Evolutionary conservation across 1,140 invertebrate genomes (phyloP).

Genomic region (Lepidurus arcticus): DNA sequence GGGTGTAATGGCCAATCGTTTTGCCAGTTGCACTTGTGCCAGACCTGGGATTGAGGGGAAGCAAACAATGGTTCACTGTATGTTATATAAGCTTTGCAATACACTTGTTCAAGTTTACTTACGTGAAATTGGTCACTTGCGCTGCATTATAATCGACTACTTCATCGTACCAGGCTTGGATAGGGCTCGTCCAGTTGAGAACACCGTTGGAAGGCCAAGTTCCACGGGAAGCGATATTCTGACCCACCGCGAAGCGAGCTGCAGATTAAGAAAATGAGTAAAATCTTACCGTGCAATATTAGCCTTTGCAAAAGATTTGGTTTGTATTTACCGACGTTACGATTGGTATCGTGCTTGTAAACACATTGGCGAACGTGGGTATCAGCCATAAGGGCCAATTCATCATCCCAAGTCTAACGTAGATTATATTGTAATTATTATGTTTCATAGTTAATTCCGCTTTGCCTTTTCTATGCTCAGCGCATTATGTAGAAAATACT

Average conservation of each 20-base stretch:
- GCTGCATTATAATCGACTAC: not conserved
- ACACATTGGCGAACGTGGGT: conserved; percentile 20
- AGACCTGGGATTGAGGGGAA: not conserved
- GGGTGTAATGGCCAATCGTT: conserved; percentile 33
- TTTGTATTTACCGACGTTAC: conserved; percentile 28
- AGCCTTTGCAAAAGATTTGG: not conserved
- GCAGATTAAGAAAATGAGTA: not conserved
- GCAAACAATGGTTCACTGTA: not conserved
- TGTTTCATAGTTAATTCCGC: no score
- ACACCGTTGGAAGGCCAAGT: not conserved
- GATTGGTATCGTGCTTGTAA: conserved; percentile 30
- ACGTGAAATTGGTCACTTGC: not conserved
- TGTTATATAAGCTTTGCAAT: not conserved
- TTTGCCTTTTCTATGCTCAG: no score
- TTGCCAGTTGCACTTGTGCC: not conserved
- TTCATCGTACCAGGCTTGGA: conserved; percentile 24
- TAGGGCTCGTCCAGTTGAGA: conserved; percentile 22
- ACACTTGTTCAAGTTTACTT: not conserved
- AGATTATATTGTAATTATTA: no score
- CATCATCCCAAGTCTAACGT: conserved; percentile 29
- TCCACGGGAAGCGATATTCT: not conserved
- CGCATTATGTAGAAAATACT: not conserved
- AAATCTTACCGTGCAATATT: not conserved
- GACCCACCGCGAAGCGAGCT: conserved; percentile 15
- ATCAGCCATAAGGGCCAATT: conserved; percentile 28